A percentile compares a stretch with the other conserved stretches of the same genome.
Conservation (phyloP, 1,140 invertebrate genomes). For the Caerostris darwini region DNA sequence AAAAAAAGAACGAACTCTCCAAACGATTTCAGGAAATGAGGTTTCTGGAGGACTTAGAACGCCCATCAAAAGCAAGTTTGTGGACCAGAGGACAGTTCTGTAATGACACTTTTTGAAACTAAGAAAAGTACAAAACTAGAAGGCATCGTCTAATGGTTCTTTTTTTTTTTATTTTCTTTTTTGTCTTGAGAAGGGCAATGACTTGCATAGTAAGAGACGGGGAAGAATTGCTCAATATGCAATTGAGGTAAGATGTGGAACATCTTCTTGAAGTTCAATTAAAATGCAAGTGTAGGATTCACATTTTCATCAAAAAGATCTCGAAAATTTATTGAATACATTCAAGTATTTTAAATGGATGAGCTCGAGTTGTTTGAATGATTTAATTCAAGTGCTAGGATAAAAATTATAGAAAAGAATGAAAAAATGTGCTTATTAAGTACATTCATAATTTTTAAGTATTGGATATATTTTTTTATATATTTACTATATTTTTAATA, state of each 20-base stretch:
- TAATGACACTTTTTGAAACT: slow-evolving; percentile 14
- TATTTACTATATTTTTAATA: too few relatives aligned
- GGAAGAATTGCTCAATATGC: background rate
- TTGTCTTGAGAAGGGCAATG: background rate
- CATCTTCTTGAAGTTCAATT: background rate
- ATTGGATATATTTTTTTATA: too few relatives aligned
- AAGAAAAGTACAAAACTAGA: background rate
- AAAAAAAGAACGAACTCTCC: background rate
- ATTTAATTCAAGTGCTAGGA: too few relatives aligned
- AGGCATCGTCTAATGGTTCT: slow-evolving; percentile 24
- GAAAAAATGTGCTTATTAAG: too few relatives aligned
- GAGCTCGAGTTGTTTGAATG: too few relatives aligned
- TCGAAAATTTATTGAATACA: too few relatives aligned
- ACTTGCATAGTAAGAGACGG: background rate
- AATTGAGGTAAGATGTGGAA: background rate
- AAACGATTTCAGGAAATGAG: slow-evolving; percentile 18
- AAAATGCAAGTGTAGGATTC: background rate
- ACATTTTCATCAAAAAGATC: too few relatives aligned
- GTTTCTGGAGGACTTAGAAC: background rate
- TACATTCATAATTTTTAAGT: too few relatives aligned
- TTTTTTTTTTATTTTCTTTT: background rate
- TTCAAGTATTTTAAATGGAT: too few relatives aligned
- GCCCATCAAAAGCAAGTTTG: slow-evolving; percentile 51
- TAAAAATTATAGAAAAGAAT: too few relatives aligned
- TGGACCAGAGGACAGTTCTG: background rate